Evolutionary conservation across 2,797 vertebrate genomes (phyloP).

Genomic region (Sparus aurata): DNA sequence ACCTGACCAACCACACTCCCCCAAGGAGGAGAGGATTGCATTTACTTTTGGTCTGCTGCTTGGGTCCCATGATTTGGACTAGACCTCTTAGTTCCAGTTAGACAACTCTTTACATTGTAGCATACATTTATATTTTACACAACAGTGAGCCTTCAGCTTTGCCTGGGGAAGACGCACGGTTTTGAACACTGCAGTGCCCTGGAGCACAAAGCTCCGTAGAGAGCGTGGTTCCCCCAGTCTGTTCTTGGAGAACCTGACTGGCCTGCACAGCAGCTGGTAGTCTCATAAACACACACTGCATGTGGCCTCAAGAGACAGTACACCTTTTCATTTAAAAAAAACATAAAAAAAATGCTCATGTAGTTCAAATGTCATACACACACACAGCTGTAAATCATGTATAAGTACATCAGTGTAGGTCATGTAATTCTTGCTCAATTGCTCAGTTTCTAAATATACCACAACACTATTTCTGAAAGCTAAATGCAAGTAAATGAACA

Average conservation of each 20-base stretch:
- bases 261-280: not conserved
- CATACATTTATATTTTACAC: not conserved
- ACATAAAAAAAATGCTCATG: not conserved
- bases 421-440: not conserved
- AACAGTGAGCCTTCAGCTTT: not conserved
- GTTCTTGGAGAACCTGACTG: not conserved
- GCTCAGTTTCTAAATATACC: constrained; percentile 1
- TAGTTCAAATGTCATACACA: not conserved
- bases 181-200: not conserved
- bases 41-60: not conserved
- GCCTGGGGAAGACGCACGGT: not conserved
- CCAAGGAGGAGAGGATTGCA: too few species aligned
- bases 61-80: not conserved
- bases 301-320: not conserved
- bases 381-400: not conserved
- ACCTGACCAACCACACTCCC: too few species aligned
- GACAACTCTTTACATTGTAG: not conserved
- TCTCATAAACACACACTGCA: constrained; percentile 2
- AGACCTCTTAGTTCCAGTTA: not conserved
- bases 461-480: not conserved
- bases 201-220: not conserved
- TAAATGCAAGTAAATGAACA: constrained; percentile 15
- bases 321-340: not conserved
- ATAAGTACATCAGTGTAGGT: not conserved
- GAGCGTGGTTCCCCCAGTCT: not conserved